Conservation (phyloP, 2,113 vertebrate species). For the Neoarius graeffei region DNA sequence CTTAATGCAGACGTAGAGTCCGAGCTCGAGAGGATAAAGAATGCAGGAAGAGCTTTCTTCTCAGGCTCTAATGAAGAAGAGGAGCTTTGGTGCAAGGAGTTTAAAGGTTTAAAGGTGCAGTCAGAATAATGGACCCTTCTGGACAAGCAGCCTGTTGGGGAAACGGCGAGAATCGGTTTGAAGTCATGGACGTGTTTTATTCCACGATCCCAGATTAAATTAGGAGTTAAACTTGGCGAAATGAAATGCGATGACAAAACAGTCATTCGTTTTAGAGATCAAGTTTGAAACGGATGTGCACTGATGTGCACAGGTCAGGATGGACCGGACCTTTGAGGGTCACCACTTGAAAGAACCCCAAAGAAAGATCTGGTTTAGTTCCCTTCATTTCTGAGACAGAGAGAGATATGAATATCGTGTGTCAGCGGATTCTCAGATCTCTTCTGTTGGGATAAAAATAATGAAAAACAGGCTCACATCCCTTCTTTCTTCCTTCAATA, state of each 20-base stretch:
- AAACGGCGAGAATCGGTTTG: not conserved
- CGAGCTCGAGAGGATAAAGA: not conserved
- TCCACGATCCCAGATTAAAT: not conserved
- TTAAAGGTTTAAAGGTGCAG: not conserved
- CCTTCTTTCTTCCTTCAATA: not conserved
- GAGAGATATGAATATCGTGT: not conserved
- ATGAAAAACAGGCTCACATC: not conserved
- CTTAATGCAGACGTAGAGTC: not conserved
- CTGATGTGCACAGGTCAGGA: no score
- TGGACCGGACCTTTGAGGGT: not conserved
- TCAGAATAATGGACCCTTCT: not conserved
- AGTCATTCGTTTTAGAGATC: no score
- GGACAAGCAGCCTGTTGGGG: not conserved
- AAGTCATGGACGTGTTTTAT: not conserved
- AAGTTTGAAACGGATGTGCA: no score
- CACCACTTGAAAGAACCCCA: not conserved
- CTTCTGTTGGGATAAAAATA: conserved; percentile 1
- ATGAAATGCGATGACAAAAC: no score
- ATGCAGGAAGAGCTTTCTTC: not conserved
- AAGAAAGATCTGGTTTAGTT: not conserved
- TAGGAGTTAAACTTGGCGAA: no score
- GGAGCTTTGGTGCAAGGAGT: not conserved
- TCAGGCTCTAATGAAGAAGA: conserved; percentile 1
- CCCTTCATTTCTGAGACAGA: not conserved
- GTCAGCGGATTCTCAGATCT: not conserved